Evolutionary conservation across 2,888 invertebrate genomes (phyloP).

Genomic region (Oligia fasciuncula): DNA sequence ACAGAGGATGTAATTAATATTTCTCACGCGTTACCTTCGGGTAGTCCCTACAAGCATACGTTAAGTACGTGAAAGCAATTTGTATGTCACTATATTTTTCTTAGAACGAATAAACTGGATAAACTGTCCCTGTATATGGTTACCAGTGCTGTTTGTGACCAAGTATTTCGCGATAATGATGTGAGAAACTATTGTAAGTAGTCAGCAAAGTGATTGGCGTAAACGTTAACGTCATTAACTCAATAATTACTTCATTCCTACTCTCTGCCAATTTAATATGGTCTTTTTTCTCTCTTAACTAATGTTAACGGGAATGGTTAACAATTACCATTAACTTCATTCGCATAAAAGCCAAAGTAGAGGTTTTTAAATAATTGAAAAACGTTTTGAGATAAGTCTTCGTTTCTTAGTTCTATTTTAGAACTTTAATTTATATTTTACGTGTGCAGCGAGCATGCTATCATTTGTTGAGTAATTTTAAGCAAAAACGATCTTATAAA

Average conservation of each 20-base stretch:
- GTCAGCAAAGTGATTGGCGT: constrained; percentile 50
- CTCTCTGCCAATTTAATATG: constrained; percentile 36
- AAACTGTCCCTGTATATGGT: constrained; percentile 60
- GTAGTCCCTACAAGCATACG: constrained; percentile 59
- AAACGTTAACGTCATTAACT: constrained; percentile 54
- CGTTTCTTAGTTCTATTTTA: constrained; percentile 12
- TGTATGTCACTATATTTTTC: constrained; percentile 68
- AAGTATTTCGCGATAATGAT: constrained; percentile 55
- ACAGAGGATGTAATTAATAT: constrained; percentile 78
- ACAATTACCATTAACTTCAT: constrained; percentile 20
- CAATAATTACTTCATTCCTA: constrained; percentile 57
- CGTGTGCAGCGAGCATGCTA: constrained; percentile 41
- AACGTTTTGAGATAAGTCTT: constrained; percentile 1
- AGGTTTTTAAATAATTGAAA: constrained; percentile 18
- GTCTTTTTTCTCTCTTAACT: constrained; percentile 20
- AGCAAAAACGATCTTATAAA: constrained; percentile 26
- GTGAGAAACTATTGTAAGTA: constrained; percentile 52
- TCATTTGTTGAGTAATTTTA: constrained; percentile 30
- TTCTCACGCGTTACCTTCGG: constrained; percentile 72
- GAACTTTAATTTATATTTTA: constrained; percentile 25
- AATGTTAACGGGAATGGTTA: constrained; percentile 11
- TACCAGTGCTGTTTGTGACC: constrained; percentile 40
- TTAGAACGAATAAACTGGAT: constrained; percentile 63
- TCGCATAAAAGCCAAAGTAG: background rate
- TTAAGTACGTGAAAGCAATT: constrained; percentile 76